Percentiles rank a stretch among this genome's conserved stretches.
Evolutionary conservation across 2,888 invertebrate genomes (phyloP).

Genomic region (Perizoma flavofasciatum): DNA sequence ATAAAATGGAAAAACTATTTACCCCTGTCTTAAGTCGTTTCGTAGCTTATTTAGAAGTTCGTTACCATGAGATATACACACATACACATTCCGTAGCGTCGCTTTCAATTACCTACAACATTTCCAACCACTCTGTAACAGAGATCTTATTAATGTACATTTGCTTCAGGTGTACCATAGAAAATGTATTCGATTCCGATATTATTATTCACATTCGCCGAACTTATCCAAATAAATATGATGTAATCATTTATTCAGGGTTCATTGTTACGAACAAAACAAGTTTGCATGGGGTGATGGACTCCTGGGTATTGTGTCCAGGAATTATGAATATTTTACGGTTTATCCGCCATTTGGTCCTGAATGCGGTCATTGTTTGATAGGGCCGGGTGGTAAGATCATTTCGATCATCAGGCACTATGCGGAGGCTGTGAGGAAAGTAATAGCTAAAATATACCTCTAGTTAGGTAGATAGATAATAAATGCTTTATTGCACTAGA

Average conservation of each 20-base stretch:
- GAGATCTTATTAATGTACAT: too few relatives aligned
- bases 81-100: too few relatives aligned
- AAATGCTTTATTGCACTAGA: too few relatives aligned
- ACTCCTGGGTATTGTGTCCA: constrained; percentile 53
- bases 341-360: constrained; percentile 55
- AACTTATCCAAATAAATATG: constrained; percentile 32
- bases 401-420: constrained; percentile 57
- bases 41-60: too few relatives aligned
- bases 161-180: constrained; percentile 18
- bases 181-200: background rate
- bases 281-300: constrained; percentile 41
- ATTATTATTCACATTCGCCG: background rate
- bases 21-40: too few relatives aligned
- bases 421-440: constrained; percentile 39
- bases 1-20: too few relatives aligned
- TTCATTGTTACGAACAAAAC: constrained; percentile 42
- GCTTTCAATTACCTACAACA: too few relatives aligned
- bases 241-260: constrained; percentile 22
- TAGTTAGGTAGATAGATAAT: too few relatives aligned
- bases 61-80: too few relatives aligned
- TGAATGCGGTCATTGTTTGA: constrained; percentile 64
- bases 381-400: constrained; percentile 39
- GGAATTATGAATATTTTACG: constrained; percentile 72
- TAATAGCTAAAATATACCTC: too few relatives aligned
- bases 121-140: too few relatives aligned